Conservation (phyloP, 2,888 invertebrate species). For the Caprella mutica region DNA sequence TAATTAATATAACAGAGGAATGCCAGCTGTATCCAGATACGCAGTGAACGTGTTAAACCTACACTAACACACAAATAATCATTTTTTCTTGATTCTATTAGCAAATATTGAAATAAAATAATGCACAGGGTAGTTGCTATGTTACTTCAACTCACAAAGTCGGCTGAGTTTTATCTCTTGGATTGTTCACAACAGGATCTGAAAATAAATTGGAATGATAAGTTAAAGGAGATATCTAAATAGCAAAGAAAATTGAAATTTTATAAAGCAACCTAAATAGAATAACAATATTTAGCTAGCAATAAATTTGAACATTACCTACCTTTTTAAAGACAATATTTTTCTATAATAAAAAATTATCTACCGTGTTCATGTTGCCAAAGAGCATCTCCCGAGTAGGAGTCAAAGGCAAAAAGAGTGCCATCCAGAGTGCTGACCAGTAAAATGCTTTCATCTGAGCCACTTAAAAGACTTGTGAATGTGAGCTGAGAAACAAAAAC, state of each 20-base stretch:
- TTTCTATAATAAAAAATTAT: neutral
- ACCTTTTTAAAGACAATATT: neutral
- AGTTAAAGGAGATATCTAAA: neutral
- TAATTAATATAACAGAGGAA: too few relatives aligned
- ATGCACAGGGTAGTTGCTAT: neutral
- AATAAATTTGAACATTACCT: neutral
- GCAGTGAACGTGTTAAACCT: too few relatives aligned
- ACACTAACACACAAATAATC: too few relatives aligned
- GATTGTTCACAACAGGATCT: slow-evolving; percentile 85
- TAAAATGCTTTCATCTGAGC: slow-evolving; percentile 41
- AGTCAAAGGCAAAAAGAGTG: slow-evolving; percentile 77
- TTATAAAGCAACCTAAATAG: neutral
- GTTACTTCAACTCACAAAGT: slow-evolving; percentile 41
- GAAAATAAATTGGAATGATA: slow-evolving; percentile 42
- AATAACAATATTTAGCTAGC: neutral
- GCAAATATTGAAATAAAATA: neutral
- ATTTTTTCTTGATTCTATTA: too few relatives aligned
- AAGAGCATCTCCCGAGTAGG: slow-evolving; percentile 65
- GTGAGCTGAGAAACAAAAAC: slow-evolving; percentile 21
- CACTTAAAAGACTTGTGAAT: slow-evolving; percentile 22
- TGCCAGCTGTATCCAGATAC: too few relatives aligned
- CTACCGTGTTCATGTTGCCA: slow-evolving; percentile 62
- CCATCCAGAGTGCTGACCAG: slow-evolving; percentile 90
- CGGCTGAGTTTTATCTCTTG: slow-evolving; percentile 49
- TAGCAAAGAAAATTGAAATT: neutral